Percentiles rank a stretch among this genome's conserved stretches.
Conservation (phyloP, 2,888 invertebrate species). For the Cylindroiulus punctatus region DNA sequence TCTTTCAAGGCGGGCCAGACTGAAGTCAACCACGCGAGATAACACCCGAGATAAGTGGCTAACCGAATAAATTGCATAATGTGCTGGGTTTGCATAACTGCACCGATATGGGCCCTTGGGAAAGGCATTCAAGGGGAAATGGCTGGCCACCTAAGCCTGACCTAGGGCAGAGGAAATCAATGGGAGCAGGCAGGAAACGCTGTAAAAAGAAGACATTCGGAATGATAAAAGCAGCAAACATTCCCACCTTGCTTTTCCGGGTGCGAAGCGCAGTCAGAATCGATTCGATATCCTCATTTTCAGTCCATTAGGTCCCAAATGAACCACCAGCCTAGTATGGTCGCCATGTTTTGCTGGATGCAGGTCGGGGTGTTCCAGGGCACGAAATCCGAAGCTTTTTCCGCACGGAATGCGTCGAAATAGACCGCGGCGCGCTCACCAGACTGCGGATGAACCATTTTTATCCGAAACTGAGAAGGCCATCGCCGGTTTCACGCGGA, state of each 20-base stretch:
- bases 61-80: too few species aligned
- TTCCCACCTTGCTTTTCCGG: not conserved
- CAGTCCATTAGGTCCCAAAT: not conserved
- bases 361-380: not conserved
- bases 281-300: not conserved
- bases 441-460: not conserved
- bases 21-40: too few species aligned
- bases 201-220: too few species aligned
- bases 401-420: not conserved
- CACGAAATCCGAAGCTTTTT: not conserved
- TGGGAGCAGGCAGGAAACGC: too few species aligned
- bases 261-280: not conserved
- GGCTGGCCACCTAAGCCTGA: too few species aligned
- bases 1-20: too few species aligned
- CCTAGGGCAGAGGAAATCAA: too few species aligned
- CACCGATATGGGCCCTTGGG: too few species aligned
- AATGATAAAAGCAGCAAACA: not conserved
- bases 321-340: not conserved
- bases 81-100: too few species aligned
- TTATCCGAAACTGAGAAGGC: not conserved
- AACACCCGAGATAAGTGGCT: too few species aligned
- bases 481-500: conserved; percentile 2
- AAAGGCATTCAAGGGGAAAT: too few species aligned
- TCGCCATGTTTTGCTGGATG: conserved; percentile 5
- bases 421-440: not conserved